phyloP scores from a whole-genome alignment of 2,888 invertebrate species.

The Tineola bisselliella region DNA sequence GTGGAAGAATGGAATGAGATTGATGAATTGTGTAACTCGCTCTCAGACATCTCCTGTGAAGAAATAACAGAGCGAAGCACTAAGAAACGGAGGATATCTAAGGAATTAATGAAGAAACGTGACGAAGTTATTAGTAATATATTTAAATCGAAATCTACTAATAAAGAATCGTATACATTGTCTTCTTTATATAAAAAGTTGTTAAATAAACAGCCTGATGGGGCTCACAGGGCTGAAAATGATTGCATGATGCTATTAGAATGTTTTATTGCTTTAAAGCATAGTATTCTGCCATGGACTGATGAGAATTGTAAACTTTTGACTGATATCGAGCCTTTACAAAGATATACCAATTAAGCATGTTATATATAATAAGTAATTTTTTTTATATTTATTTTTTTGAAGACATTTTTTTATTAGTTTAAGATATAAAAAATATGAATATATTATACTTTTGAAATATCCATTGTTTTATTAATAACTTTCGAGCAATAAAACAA shows the following conservation, averaged over 20 bases:
- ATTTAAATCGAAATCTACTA: constrained; percentile 17
- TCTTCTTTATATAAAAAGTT: constrained; percentile 64
- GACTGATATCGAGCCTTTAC: constrained; percentile 30
- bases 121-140: constrained; percentile 6
- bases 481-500: too few species aligned
- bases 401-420: too few species aligned
- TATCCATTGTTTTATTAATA: too few species aligned
- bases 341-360: constrained; percentile 19
- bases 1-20: constrained; percentile 39
- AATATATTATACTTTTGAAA: too few species aligned
- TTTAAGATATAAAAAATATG: too few species aligned
- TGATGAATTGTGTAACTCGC: constrained; percentile 30
- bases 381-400: background rate
- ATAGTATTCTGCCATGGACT: constrained; percentile 68
- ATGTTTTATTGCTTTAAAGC: constrained; percentile 66
- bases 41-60: constrained; percentile 25
- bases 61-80: constrained; percentile 10
- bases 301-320: constrained; percentile 34
- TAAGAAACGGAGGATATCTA: constrained; percentile 12
- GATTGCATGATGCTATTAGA: constrained; percentile 73
- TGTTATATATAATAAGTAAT: background rate
- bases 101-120: constrained; percentile 13
- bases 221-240: constrained; percentile 73
- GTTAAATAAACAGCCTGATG: constrained; percentile 44
- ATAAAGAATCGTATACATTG: constrained; percentile 52